Evolutionary conservation across 2,113 vertebrate species (phyloP).

Genomic region (Dromiciops gliroides): DNA sequence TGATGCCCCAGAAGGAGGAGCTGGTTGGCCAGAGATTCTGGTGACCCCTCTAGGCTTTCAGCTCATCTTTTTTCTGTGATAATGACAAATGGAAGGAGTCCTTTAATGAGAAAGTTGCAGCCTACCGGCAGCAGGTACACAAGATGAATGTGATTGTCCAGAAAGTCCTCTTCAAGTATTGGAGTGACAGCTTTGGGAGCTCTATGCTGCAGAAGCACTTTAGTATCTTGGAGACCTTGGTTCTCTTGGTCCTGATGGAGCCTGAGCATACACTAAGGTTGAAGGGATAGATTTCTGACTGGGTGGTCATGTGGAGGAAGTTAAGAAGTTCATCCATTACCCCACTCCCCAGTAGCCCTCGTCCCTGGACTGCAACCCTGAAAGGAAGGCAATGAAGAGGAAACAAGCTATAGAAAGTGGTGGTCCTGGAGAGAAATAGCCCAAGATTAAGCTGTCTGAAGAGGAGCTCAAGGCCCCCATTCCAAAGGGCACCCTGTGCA

Average conservation of each 20-base stretch:
- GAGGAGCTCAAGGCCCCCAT: conserved; percentile 86
- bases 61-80: conserved; percentile 91
- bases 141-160: conserved; percentile 96
- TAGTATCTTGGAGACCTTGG: conserved; percentile 95
- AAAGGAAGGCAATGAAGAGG: too few species aligned
- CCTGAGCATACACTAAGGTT: conserved; percentile 92
- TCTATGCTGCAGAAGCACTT: conserved; percentile 95
- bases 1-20: conserved; percentile 93
- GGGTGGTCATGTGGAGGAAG: too few species aligned
- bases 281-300: conserved; percentile 60
- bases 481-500: conserved; percentile 89
- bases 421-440: conserved; percentile 89
- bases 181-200: conserved; percentile 95
- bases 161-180: conserved; percentile 94
- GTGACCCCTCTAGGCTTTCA: conserved; percentile 93
- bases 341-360: too few species aligned
- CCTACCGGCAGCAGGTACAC: conserved; percentile 88
- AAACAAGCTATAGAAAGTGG: too few species aligned
- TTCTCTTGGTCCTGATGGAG: conserved; percentile 89
- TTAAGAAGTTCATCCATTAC: too few species aligned
- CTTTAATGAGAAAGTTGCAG: conserved; percentile 83
- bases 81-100: conserved; percentile 92
- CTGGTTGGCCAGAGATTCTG: conserved; percentile 89
- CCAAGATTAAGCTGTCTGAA: conserved; percentile 87
- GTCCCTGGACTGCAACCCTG: too few species aligned